Evolutionary conservation across 2,113 vertebrate genomes (phyloP), one percentile per base, ranked within the genome.

Genomic region (Scomber colias): DNA sequence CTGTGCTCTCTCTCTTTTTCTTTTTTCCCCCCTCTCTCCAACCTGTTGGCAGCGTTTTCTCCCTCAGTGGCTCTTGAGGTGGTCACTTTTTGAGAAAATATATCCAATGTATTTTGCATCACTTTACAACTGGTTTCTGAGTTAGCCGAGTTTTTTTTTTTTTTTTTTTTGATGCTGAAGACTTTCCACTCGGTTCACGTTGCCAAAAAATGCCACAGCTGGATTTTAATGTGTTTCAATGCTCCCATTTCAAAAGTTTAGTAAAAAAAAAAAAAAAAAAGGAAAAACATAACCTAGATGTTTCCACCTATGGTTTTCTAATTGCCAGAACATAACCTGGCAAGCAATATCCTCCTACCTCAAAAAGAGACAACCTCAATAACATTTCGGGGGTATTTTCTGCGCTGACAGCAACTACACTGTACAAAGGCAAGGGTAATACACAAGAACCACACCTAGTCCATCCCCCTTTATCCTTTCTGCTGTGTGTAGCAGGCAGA

Each of bases 401-500:
- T 60, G 77, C 85, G 59, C 50, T 56, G 55, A 74, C 73, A 74
- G 64, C n/a, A 77, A 57, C 72, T 76, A 19, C 65, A 79, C 77
- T 65, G 74, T 59, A 81, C 24, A 27, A 3, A 27, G 79, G 56
- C 61, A 67, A 21, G 21, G 21, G 49, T 66, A 27, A 69, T 59
- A 77, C 27, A 77, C 72, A 51, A 45, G 74, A 74, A 79, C 81
- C 81, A 79, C 86, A 61, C 75, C 83, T 77, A 54, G 77, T 86
- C 80, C 68, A 65, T 45, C 53, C 46, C 46, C 21, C 35, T 9
- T 59, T 57, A 31, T 57, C 35, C 66, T 45, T 55, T 72, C 13
- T 56, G 50, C 75, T 62, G 72, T 1, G 27, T 35, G 48, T n/a
- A 54, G 5, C 49, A 21, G 35, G 21, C 61, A 54, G 45, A 70